Evolutionary conservation across 2,113 vertebrate species (phyloP).

Genomic region (Scartelaos histophorus): DNA sequence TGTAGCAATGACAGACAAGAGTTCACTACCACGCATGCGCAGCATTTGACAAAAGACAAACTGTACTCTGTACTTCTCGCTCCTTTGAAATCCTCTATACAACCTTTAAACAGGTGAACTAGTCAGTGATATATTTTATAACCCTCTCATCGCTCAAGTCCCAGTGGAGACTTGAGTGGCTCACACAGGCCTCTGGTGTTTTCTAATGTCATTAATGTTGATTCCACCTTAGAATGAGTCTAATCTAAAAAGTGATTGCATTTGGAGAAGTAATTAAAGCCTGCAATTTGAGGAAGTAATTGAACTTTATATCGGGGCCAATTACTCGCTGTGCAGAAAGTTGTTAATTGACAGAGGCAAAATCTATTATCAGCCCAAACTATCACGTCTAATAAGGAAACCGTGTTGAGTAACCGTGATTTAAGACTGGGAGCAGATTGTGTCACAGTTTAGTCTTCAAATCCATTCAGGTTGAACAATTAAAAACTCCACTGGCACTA

Average conservation of each 20-base stretch:
- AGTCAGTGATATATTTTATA: slow-evolving; percentile 12
- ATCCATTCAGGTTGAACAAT: neutral
- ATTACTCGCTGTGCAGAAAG: slow-evolving; percentile 38
- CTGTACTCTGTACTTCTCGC: too few species aligned
- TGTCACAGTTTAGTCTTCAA: neutral
- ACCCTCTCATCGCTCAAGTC: slow-evolving; percentile 26
- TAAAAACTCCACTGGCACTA: neutral
- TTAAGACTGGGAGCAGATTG: neutral
- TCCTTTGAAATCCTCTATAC: too few species aligned
- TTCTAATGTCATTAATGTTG: slow-evolving; percentile 40
- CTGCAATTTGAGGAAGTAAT: slow-evolving; percentile 59
- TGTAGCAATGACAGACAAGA: too few species aligned
- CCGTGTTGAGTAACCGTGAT: neutral
- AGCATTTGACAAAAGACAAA: too few species aligned
- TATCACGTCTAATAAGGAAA: slow-evolving; percentile 30
- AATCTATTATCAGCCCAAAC: slow-evolving; percentile 38
- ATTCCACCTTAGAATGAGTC: slow-evolving; percentile 33
- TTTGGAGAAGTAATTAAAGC: slow-evolving; percentile 57
- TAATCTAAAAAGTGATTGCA: slow-evolving; percentile 54
- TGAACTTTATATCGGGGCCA: slow-evolving; percentile 40
- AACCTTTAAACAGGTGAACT: neutral
- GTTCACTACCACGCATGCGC: too few species aligned
- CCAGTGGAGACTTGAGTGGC: slow-evolving; percentile 17
- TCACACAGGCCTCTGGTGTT: slow-evolving; percentile 9
- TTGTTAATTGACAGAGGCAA: slow-evolving; percentile 43